Base-by-base conservation (phyloP, 2,797 vertebrate species). In the Pangasius macronema region DNA sequence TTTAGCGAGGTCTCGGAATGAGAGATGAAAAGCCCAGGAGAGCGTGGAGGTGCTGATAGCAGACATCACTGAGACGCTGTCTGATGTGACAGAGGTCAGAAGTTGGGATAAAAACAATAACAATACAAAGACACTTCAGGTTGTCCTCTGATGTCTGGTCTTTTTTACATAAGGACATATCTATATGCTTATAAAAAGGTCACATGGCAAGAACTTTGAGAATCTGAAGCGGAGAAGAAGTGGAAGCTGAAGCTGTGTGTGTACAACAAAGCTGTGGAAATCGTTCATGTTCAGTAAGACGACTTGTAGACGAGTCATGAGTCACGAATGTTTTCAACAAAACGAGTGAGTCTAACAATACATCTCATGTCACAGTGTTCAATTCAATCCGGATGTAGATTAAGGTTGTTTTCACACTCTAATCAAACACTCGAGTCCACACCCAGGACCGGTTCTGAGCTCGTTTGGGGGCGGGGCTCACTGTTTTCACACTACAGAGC, bases 1-100 rank as follows among this genome's bases (percentile, higher is more conserved):
- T 85, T 89, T 85, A 79, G 53, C 61, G 20, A 76, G 73, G 14
- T 7, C 36, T 46, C 11, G 24, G 82, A 27, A 82, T 42, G 39
- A 57, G 39, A 36, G 61, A 24, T 59, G 20, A 73, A 14, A 63
- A 88, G 63, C 77, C 76, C 51, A 79, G 76, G 46, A 61, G 57
- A 81, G 57, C 16, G 0, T 46, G 36, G 79, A 61, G 79, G 79
- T 46, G 36, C 79, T 46, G 57, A 42, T 9, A 36, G 36, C 33
- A 27, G 77, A 81, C 33, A 27, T 59, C 33, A 2, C 3, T 3
- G 22, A 24, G 13, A 42, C 1, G 53, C 22, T 24, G 75, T 77
- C 33, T 18, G 49, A n/a, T 5, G 1, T 53, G n/a, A 22, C 30
- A 6, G 42, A 42, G 77, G 61, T 59, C 77, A 24, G 77, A 42